phyloP scores from a whole-genome alignment of 2,113 vertebrate species.

The Pteronura brasiliensis region DNA sequence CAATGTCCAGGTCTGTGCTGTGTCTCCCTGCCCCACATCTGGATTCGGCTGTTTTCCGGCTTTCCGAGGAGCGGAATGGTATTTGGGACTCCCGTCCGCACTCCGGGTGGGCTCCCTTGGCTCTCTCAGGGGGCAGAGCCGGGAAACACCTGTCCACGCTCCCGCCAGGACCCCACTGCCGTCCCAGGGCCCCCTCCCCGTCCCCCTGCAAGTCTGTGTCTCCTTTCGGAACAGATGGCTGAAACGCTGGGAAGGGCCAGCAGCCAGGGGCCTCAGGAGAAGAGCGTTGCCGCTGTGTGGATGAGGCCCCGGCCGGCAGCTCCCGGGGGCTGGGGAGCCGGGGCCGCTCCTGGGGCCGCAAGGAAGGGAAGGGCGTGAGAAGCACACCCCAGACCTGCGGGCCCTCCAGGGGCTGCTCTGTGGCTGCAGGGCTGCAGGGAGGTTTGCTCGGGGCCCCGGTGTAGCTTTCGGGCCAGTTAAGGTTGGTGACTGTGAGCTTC shows the following conservation, averaged over 20 bases:
- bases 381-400: fast-evolving
- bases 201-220: neutral
- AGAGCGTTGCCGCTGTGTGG: fast-evolving
- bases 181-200: neutral
- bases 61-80: too few relatives aligned
- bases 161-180: neutral
- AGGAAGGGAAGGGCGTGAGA: neutral
- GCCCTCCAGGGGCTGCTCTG: neutral
- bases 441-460: fast-evolving
- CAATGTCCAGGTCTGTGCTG: neutral
- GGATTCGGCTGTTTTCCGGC: too few relatives aligned
- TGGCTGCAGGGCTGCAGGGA: neutral
- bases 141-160: neutral
- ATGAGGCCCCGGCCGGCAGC: fast-evolving
- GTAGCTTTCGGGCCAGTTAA: neutral
- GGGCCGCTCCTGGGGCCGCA: neutral
- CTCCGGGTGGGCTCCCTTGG: neutral
- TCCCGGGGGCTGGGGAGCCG: neutral
- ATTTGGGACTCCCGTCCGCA: neutral
- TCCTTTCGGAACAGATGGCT: neutral
- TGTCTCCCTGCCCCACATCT: too few relatives aligned
- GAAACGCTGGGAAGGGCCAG: neutral
- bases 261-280: neutral
- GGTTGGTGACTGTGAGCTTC: neutral
- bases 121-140: neutral